Conservation (phyloP, 1,140 invertebrate genomes). For the Bombus cullumanus region DNA sequence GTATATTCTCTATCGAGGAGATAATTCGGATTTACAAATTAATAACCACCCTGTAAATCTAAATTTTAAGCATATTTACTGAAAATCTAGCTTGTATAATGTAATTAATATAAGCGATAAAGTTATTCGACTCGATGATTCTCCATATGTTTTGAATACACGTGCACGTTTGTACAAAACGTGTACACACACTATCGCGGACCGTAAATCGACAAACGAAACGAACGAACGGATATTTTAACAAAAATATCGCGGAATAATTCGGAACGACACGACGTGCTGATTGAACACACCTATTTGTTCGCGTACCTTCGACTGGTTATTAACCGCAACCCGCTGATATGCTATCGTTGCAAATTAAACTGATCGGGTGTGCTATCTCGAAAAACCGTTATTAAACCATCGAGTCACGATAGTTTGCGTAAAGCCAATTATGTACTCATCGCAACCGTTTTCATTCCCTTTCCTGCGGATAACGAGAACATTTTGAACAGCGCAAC, state of each 20-base stretch:
- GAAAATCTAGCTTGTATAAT: not conserved
- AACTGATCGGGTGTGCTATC: constrained; percentile 11
- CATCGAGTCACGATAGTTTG: constrained; percentile 43
- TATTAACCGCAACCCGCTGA: constrained; percentile 23
- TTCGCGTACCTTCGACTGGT: constrained; percentile 13
- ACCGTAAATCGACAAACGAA: not conserved
- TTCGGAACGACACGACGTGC: not conserved
- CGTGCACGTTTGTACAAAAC: not conserved
- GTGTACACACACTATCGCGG: not conserved
- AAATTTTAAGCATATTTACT: not conserved
- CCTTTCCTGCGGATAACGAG: not conserved
- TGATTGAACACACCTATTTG: constrained; percentile 29
- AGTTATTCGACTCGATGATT: not conserved
- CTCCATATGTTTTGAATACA: not conserved
- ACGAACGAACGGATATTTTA: not conserved
- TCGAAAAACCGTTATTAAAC: constrained; percentile 45
- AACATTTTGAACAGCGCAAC: constrained; percentile 9
- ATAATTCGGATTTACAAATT: not conserved
- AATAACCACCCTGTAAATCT: not conserved
- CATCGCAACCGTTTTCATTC: constrained; percentile 23
- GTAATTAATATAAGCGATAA: not conserved
- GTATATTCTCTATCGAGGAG: not conserved
- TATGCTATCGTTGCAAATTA: constrained; percentile 34
- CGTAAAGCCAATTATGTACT: constrained; percentile 61
- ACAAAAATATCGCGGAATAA: constrained; percentile 18